These are phyloP conservation scores for Gallinago undulata DNA, from an alignment of 2,113 vertebrate genomes.

Conservation along the genomic window DNA sequence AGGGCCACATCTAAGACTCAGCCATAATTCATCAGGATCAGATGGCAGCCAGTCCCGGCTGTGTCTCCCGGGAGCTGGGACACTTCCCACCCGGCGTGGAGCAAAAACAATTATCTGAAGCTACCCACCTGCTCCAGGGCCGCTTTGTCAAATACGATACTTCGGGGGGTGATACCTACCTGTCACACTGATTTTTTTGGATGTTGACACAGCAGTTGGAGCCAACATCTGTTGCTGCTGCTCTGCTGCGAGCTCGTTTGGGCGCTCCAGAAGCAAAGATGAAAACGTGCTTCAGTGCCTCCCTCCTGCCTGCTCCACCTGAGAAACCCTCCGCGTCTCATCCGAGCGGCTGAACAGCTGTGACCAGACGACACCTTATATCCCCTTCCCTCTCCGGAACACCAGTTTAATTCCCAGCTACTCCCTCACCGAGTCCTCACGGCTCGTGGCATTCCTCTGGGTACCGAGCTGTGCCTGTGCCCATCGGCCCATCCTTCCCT, in stretches of 20 bases:
- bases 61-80: neutral
- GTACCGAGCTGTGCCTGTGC: neutral
- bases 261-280: neutral
- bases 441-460: neutral
- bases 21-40: slow-evolving; percentile 41
- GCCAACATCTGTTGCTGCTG: slow-evolving; percentile 38
- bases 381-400: neutral
- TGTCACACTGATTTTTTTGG: slow-evolving; percentile 37
- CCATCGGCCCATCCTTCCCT: neutral
- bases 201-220: slow-evolving; percentile 1
- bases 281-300: neutral
- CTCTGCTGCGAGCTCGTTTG: neutral
- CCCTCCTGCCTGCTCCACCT: neutral
- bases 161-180: neutral
- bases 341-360: neutral
- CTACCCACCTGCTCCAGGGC: slow-evolving; percentile 45
- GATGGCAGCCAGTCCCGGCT: neutral
- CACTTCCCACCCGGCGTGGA: neutral
- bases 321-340: neutral
- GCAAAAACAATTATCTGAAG: neutral
- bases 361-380: neutral
- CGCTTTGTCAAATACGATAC: neutral
- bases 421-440: neutral
- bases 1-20: neutral
- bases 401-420: neutral